Percentiles rank a stretch among this genome's conserved stretches.
Evolutionary conservation across 2,113 vertebrate species (phyloP).

Genomic region (Microtus pennsylvanicus): DNA sequence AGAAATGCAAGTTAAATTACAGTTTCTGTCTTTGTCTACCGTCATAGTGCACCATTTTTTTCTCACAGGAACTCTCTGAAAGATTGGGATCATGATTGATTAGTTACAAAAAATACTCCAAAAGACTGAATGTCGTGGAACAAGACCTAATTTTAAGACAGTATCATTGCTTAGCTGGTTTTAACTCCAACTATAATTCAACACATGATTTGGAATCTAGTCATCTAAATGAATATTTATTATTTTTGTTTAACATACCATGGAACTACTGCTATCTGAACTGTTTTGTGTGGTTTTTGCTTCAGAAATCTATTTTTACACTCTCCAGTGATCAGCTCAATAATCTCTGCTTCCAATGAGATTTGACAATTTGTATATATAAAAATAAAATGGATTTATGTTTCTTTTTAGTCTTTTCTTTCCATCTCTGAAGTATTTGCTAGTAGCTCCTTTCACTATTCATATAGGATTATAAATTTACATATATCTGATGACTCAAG

Average conservation of each 20-base stretch:
- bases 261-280: not conserved
- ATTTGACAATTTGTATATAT: not conserved
- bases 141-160: not conserved
- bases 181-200: slow-evolving; percentile 5
- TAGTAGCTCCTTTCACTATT: not conserved
- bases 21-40: not conserved
- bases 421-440: not conserved
- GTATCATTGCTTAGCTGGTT: not conserved
- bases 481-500: not conserved
- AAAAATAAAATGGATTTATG: not conserved
- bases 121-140: not conserved
- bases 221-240: not conserved
- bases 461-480: slow-evolving; percentile 39
- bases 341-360: slow-evolving; percentile 40
- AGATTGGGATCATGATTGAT: not conserved
- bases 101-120: not conserved
- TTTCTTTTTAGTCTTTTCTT: not conserved
- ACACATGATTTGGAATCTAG: slow-evolving; percentile 36
- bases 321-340: slow-evolving; percentile 43
- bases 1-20: rapidly evolving
- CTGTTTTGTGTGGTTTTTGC: not conserved
- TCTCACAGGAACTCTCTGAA: slow-evolving; percentile 33
- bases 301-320: not conserved
- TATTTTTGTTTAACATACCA: slow-evolving; percentile 26
- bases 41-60: not conserved